Evolutionary conservation across 1,140 invertebrate species (phyloP).

Genomic region (Anoplophora glabripennis): DNA sequence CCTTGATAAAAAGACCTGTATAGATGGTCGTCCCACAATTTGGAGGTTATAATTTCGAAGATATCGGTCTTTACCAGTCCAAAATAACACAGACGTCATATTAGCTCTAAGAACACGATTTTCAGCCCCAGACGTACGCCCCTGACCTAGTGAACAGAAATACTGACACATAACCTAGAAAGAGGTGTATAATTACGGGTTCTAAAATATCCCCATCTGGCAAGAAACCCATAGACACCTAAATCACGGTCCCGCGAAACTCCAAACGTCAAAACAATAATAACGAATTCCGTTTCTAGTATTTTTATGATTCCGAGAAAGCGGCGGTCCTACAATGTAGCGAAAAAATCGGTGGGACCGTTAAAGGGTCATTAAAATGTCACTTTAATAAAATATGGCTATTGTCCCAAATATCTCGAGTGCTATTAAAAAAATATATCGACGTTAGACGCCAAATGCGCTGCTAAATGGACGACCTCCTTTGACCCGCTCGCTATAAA

Average conservation of each 20-base stretch:
- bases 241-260: constrained; percentile 4
- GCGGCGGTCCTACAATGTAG: background rate
- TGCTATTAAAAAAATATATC: constrained; percentile 24
- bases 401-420: constrained; percentile 14
- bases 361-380: constrained; percentile 20
- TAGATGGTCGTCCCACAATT: too few species aligned
- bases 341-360: constrained; percentile 16
- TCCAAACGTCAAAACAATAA: constrained; percentile 2
- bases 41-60: too few species aligned
- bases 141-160: too few species aligned
- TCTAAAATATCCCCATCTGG: background rate
- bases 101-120: too few species aligned
- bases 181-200: background rate
- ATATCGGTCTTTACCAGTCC: too few species aligned
- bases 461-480: background rate
- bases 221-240: background rate
- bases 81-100: too few species aligned
- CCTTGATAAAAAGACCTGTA: too few species aligned
- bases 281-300: constrained; percentile 5
- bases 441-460: constrained; percentile 18
- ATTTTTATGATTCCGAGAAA: constrained; percentile 11
- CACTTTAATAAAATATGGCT: constrained; percentile 22
- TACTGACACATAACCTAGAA: background rate
- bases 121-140: too few species aligned
- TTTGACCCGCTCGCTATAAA: too few species aligned